Conservation (phyloP, 2,113 vertebrate genomes). For the Thryonomys swinderianus region DNA sequence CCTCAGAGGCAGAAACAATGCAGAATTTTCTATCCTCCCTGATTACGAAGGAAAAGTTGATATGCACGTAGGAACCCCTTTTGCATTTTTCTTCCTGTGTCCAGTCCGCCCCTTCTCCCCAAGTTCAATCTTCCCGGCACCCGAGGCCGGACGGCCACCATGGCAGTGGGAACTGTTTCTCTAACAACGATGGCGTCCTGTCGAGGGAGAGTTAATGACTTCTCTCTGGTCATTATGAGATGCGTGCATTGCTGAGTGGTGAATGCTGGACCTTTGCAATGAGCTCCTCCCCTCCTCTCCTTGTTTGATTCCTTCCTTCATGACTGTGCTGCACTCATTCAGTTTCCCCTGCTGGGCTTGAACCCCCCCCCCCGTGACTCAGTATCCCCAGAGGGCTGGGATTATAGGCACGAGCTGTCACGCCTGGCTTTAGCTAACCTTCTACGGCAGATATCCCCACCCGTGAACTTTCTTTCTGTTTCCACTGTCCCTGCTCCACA, state of each 20-base stretch:
- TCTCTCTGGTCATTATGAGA: not conserved
- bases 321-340: not conserved
- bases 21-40: not conserved
- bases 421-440: not conserved
- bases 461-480: not conserved
- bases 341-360: not conserved
- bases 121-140: not conserved
- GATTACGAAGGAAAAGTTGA: not conserved
- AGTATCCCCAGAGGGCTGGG: no score
- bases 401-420: not conserved
- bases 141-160: accelerated
- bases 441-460: not conserved
- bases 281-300: not conserved
- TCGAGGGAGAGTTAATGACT: no score
- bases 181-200: no score
- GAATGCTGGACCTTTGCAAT: not conserved
- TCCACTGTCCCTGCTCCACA: accelerated
- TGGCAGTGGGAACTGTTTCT: no score
- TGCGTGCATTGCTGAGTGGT: no score
- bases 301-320: no score
- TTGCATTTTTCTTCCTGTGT: not conserved
- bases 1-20: not conserved
- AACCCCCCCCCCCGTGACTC: no score
- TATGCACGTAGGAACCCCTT: no score
- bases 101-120: no score